phyloP scores from a whole-genome alignment of 2,113 vertebrate genomes.

The Zosterops japonicus region DNA sequence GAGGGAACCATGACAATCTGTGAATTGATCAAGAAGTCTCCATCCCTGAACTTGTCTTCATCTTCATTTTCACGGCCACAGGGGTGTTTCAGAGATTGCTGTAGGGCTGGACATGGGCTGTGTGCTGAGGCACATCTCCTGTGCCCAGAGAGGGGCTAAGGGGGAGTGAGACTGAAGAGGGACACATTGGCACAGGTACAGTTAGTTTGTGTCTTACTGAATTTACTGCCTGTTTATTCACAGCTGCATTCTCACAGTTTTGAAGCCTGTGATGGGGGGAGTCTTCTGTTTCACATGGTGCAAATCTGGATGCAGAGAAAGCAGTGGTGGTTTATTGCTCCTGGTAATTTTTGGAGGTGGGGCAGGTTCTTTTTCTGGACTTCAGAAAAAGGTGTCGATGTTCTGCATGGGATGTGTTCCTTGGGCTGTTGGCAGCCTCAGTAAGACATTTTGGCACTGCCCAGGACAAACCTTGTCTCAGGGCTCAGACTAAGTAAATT shows the following conservation, averaged over 20 bases:
- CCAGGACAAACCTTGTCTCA: background rate
- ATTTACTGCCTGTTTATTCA: background rate
- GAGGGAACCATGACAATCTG: background rate
- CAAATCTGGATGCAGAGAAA: background rate
- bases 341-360: background rate
- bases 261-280: fast-evolving
- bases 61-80: background rate
- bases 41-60: background rate
- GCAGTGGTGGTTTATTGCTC: background rate
- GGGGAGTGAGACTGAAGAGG: background rate
- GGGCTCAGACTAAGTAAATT: background rate
- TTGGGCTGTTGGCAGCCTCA: fast-evolving
- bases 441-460: background rate
- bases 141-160: background rate
- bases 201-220: background rate
- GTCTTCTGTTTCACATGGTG: background rate
- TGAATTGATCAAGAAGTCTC: background rate
- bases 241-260: background rate
- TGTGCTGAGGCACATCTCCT: fast-evolving
- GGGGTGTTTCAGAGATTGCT: background rate
- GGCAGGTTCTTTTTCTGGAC: background rate
- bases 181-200: background rate
- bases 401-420: background rate
- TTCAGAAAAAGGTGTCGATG: background rate
- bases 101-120: background rate